Percentiles rank a stretch among this genome's conserved stretches.
Conservation (phyloP, 2,797 vertebrate genomes). For the Myotis daubentonii region DNA sequence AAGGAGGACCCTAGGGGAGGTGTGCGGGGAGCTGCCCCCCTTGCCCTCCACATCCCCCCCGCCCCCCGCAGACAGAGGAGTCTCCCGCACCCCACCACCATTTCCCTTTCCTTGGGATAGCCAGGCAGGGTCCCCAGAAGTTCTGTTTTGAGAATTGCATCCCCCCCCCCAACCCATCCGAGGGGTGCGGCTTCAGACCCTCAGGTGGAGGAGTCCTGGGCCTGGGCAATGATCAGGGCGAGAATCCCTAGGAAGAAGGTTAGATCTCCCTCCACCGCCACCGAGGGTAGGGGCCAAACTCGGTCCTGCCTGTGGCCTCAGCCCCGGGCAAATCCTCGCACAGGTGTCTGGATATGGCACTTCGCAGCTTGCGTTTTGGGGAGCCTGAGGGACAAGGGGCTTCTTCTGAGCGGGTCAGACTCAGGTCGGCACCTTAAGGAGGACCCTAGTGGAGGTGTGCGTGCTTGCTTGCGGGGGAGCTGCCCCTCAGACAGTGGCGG, state of each 20-base stretch:
- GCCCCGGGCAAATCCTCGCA: background rate
- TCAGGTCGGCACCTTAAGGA: too few species aligned
- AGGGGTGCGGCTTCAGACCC: background rate
- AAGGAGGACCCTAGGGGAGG: background rate
- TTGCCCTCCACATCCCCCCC: too few species aligned
- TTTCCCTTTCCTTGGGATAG: too few species aligned
- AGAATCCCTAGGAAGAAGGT: too few species aligned
- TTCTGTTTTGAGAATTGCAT: too few species aligned
- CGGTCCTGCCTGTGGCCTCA: background rate
- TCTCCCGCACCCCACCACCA: too few species aligned
- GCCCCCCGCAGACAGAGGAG: too few species aligned
- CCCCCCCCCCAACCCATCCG: rapidly evolving
- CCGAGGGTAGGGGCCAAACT: background rate
- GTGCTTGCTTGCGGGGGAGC: too few species aligned
- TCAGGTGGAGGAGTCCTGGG: background rate
- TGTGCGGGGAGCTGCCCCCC: too few species aligned
- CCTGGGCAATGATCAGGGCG: background rate
- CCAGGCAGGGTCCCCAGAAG: too few species aligned
- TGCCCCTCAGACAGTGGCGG: too few species aligned
- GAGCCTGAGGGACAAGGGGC: background rate
- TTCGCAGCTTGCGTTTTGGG: background rate
- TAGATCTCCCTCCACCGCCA: too few species aligned
- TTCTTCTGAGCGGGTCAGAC: background rate
- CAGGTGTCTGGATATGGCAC: background rate
- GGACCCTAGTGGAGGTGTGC: background rate